Evolutionary conservation across 2,888 invertebrate species (phyloP), one percentile per base, ranked within the genome.

Genomic region (Podotricha telesiphe): DNA sequence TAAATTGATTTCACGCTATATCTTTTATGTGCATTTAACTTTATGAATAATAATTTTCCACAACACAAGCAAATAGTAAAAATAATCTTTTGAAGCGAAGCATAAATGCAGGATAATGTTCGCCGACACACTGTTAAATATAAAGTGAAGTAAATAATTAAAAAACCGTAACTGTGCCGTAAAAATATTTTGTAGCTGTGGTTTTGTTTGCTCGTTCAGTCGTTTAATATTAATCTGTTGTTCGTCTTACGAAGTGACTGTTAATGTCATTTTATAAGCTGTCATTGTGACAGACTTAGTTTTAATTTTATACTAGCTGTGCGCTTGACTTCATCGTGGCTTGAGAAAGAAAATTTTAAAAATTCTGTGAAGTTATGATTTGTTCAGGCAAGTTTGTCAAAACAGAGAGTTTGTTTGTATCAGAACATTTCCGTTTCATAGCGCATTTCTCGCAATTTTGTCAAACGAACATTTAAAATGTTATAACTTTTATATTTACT

Each of bases 111-210:
- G 22, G n/a, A 59, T 42, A 11, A 59, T 59, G 59, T 45, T 59
- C 45, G n/a, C 59, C 58, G 2, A 59, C 59, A 59, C 22, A 11
- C 42, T 22, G 17, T 42, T 58, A 58, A 42, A 42, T 20, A 4
- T 10, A 58, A 42, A 42, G 15, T 20, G 15, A 20, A 42, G 42
- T 58, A n/a, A 58, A 58, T 58, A 58, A 58, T 58, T 58, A 40
- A 58, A 22, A n/a, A 58, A 58, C 42, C 42, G 22, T 58, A 58
- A 58, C 42, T 37, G 42, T 2, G 1, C 10, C 40, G 40, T 58
- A 22, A 58, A 22, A 58, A 42, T 42, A 58, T 22, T 58, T 10
- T 58, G 37, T 15, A 58, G 34, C 55, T 55, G 55, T 37, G 55
- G 55, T 17, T 37, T 55, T 19, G 34, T 55, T 55, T 17, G 55